These are phyloP conservation scores for Palythoa heliodiscus DNA, from an alignment of 92 coral and sea anemone species.

Conservation along the genomic window DNA sequence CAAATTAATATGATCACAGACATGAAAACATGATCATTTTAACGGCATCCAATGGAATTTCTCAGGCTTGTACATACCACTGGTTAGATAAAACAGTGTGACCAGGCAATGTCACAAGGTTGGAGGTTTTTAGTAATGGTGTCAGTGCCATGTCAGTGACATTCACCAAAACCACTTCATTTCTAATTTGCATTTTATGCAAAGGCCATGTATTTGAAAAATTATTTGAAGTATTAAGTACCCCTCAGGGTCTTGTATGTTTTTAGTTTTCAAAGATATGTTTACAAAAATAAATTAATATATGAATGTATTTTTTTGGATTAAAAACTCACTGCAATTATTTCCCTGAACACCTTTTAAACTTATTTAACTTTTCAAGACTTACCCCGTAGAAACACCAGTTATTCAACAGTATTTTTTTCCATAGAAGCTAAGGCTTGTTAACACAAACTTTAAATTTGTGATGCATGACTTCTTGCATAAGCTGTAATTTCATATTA, in stretches of 20 bases:
- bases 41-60: constrained; percentile 8
- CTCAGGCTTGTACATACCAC: constrained; percentile 28
- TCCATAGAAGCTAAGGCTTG: constrained; percentile 18
- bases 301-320: constrained; percentile 23
- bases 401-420: constrained; percentile 21
- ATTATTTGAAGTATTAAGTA: constrained; percentile 12
- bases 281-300: constrained; percentile 28
- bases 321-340: constrained; percentile 30
- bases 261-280: constrained; percentile 23
- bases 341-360: constrained; percentile 22
- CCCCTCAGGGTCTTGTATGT: constrained; percentile 34
- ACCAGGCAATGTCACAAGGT: constrained; percentile 29
- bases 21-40: constrained; percentile 30
- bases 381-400: constrained; percentile 26
- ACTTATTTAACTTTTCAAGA: constrained; percentile 30
- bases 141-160: constrained; percentile 20
- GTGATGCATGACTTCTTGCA: constrained; percentile 27
- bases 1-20: constrained; percentile 24
- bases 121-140: constrained; percentile 33
- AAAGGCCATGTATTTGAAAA: constrained; percentile 37
- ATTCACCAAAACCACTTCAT: constrained; percentile 37
- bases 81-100: constrained; percentile 23
- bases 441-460: constrained; percentile 26
- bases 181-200: constrained; percentile 23
- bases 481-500: constrained; percentile 13